These are phyloP conservation scores for Dorcus parallelipipedus DNA, from an alignment of 2,888 invertebrate species.

Conservation along the genomic window DNA sequence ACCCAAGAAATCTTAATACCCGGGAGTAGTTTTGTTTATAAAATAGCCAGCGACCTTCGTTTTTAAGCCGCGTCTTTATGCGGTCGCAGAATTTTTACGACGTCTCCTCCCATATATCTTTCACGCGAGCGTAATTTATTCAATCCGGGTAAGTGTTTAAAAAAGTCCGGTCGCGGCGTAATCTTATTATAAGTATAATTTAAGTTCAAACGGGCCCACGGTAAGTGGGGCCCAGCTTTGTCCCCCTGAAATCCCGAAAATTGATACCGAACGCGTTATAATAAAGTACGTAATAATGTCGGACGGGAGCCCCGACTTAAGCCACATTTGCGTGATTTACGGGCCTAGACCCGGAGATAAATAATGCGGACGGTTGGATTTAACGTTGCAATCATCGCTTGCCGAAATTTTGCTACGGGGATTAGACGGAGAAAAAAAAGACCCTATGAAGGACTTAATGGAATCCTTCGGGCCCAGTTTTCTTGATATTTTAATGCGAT, in stretches of 20 bases:
- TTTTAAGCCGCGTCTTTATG: not conserved
- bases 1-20: not conserved
- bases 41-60: not conserved
- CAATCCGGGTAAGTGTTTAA: constrained; percentile 3
- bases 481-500: too few species aligned
- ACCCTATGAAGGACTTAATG: too few species aligned
- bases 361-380: constrained; percentile 9
- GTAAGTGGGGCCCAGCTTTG: not conserved
- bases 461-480: too few species aligned
- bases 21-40: not conserved
- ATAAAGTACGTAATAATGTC: constrained; percentile 3
- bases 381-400: constrained; percentile 13
- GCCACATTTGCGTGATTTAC: constrained; percentile 6
- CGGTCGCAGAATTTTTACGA: constrained; percentile 2
- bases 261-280: constrained; percentile 6
- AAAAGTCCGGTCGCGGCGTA: not conserved
- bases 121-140: constrained; percentile 5
- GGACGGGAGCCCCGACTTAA: constrained; percentile 3
- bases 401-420: constrained; percentile 16
- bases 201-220: constrained; percentile 3
- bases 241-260: constrained; percentile 3
- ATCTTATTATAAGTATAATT: constrained; percentile 10
- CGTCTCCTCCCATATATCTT: constrained; percentile 1
- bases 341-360: constrained; percentile 10
- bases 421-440: not conserved